phyloP scores from a whole-genome alignment of 2,888 invertebrate genomes.

The Pimpla rufipes region DNA sequence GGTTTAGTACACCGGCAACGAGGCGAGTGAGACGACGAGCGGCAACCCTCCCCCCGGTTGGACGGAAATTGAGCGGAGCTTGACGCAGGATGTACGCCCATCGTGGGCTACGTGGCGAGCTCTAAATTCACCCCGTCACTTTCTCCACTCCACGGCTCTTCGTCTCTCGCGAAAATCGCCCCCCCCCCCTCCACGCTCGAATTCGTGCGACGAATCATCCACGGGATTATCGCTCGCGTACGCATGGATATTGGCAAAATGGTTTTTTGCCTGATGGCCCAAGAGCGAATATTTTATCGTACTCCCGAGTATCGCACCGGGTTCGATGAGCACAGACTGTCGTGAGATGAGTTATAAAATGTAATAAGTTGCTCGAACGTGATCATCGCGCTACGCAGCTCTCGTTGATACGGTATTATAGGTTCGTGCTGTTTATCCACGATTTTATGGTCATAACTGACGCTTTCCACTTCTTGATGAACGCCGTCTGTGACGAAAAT shows the following conservation, averaged over 20 bases:
- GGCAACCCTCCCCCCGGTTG: conserved; percentile 36
- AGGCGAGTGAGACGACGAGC: conserved; percentile 31
- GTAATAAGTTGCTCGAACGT: conserved; percentile 14
- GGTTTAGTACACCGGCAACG: conserved; percentile 36
- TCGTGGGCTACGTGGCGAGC: conserved; percentile 49
- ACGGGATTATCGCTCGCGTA: conserved; percentile 38
- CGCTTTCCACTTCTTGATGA: no score
- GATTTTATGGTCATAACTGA: neutral
- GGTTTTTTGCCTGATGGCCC: conserved; percentile 14
- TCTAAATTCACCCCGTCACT: conserved; percentile 59
- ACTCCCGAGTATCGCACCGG: conserved; percentile 33
- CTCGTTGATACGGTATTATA: neutral
- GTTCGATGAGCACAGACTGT: conserved; percentile 17
- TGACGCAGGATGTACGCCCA: conserved; percentile 60
- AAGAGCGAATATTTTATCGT: conserved; percentile 24
- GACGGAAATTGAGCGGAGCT: conserved; percentile 72
- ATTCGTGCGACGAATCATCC: conserved; percentile 33
- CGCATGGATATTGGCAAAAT: neutral
- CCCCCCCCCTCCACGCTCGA: conserved; percentile 13
- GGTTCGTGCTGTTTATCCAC: neutral
- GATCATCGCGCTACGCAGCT: neutral
- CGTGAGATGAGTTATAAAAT: conserved; percentile 15
- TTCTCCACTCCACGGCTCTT: conserved; percentile 31
- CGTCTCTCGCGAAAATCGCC: conserved; percentile 22
- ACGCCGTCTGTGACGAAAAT: no score